Percentiles rank a stretch among this genome's conserved stretches.
Conservation (phyloP, 2,888 invertebrate species). For the Drepana falcataria region DNA sequence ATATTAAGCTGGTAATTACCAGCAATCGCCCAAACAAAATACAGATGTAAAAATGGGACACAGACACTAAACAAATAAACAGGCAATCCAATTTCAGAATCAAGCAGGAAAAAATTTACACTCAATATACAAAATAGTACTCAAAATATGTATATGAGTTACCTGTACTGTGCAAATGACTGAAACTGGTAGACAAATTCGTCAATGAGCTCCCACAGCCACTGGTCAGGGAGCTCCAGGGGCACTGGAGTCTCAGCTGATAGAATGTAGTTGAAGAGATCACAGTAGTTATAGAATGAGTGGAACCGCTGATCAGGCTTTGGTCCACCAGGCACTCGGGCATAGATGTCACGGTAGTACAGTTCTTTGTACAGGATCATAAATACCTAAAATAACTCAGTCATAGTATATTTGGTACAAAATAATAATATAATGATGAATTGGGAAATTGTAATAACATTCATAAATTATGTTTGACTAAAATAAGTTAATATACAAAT, state of each 20-base stretch:
- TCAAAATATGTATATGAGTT: slow-evolving; percentile 15
- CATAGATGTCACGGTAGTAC: slow-evolving; percentile 98
- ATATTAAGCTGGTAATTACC: too few species aligned
- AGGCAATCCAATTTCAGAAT: too few species aligned
- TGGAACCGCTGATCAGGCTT: slow-evolving; percentile 94
- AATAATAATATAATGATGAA: too few species aligned
- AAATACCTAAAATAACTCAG: slow-evolving; percentile 82
- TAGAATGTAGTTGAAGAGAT: slow-evolving; percentile 97
- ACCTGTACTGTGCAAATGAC: slow-evolving; percentile 91
- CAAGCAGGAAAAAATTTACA: too few species aligned
- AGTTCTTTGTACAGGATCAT: slow-evolving; percentile 97
- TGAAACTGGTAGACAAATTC: slow-evolving; percentile 99
- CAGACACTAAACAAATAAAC: too few species aligned
- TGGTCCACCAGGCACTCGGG: slow-evolving; percentile 92
- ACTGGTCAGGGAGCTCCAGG: slow-evolving; percentile 96
- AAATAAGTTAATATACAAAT: too few species aligned
- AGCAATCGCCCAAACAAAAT: too few species aligned
- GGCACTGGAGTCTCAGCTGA: slow-evolving; percentile 93
- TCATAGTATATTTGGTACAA: slow-evolving; percentile 16
- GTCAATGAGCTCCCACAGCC: slow-evolving; percentile 99
- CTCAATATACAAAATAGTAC: too few species aligned
- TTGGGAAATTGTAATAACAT: too few species aligned
- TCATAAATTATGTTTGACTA: too few species aligned
- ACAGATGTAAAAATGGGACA: too few species aligned
- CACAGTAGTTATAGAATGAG: slow-evolving; percentile 98